These are phyloP conservation scores for Rhynchomys soricoides DNA, from an alignment of 2,113 vertebrate genomes.

Conservation along the genomic window DNA sequence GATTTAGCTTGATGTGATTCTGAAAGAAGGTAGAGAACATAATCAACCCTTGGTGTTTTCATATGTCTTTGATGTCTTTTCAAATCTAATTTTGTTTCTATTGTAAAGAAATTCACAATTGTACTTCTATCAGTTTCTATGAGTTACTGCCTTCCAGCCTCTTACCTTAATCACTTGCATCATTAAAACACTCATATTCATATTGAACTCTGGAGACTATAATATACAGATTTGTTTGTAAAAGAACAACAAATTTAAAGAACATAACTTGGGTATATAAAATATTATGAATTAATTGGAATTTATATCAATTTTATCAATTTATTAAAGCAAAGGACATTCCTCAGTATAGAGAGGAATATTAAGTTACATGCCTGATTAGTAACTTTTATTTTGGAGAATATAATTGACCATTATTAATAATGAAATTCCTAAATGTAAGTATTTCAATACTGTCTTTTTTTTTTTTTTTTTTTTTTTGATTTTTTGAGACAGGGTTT, in stretches of 20 bases:
- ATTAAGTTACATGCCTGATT: not conserved
- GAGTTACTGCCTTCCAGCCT: slow-evolving; percentile 24
- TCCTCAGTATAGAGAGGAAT: not conserved
- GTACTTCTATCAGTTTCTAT: slow-evolving; percentile 54
- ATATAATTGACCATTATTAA: not conserved
- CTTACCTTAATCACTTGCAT: not conserved
- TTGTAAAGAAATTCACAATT: slow-evolving; percentile 67
- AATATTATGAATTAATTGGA: not conserved
- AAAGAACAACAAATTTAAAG: not conserved
- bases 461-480: no score
- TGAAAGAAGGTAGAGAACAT: slow-evolving; percentile 73
- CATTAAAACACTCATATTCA: not conserved
- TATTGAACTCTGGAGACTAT: not conserved
- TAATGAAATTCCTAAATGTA: not conserved
- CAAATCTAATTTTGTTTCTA: slow-evolving; percentile 77
- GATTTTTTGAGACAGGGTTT: no score
- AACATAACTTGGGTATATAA: not conserved
- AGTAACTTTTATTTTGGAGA: not conserved
- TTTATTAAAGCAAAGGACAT: not conserved
- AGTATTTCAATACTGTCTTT: not conserved
- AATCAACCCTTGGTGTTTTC: slow-evolving; percentile 78
- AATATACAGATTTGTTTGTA: not conserved
- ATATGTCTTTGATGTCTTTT: slow-evolving; percentile 78
- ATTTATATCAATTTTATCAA: not conserved
- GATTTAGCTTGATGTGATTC: slow-evolving; percentile 78